phyloP scores from a whole-genome alignment of 1,140 invertebrate species.

The Brachionus angularis region DNA sequence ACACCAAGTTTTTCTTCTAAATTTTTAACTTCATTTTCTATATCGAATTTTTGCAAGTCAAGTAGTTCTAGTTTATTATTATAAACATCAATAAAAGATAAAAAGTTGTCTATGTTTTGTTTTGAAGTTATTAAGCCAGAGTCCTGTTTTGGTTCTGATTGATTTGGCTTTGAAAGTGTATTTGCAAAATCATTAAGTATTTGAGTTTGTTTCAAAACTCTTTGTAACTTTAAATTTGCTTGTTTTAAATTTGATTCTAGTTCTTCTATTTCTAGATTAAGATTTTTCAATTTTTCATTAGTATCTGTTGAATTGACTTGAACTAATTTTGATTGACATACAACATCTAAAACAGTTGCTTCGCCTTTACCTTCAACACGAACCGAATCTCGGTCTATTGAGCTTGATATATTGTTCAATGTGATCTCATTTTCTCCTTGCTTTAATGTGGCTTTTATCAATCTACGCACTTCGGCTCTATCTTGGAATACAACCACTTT shows the following conservation, averaged over 20 bases:
- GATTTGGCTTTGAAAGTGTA: not conserved
- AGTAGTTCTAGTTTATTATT: not conserved
- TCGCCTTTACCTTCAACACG: slow-evolving; percentile 25
- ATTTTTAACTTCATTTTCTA: not conserved
- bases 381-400: slow-evolving; percentile 27
- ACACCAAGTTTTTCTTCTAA: not conserved
- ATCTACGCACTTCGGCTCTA: slow-evolving; percentile 12
- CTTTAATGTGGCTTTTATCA: not conserved
- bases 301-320: not conserved
- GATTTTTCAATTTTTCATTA: slow-evolving; percentile 4
- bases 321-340: slow-evolving; percentile 11
- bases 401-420: not conserved
- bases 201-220: slow-evolving; percentile 3
- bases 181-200: slow-evolving; percentile 25
- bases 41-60: not conserved
- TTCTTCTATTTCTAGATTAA: slow-evolving; percentile 3
- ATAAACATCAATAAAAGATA: slow-evolving; percentile 24
- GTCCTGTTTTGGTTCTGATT: not conserved
- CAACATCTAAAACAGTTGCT: slow-evolving; percentile 12
- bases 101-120: slow-evolving; percentile 37
- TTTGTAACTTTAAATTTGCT: not conserved
- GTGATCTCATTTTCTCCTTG: slow-evolving; percentile 28
- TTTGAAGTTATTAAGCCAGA: not conserved
- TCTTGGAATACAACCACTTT: slow-evolving; percentile 23
- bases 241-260: not conserved